Evolutionary conservation across 2,113 vertebrate genomes (phyloP), one percentile per base, ranked within the genome.

Genomic region (Microcebus tavaratra): DNA sequence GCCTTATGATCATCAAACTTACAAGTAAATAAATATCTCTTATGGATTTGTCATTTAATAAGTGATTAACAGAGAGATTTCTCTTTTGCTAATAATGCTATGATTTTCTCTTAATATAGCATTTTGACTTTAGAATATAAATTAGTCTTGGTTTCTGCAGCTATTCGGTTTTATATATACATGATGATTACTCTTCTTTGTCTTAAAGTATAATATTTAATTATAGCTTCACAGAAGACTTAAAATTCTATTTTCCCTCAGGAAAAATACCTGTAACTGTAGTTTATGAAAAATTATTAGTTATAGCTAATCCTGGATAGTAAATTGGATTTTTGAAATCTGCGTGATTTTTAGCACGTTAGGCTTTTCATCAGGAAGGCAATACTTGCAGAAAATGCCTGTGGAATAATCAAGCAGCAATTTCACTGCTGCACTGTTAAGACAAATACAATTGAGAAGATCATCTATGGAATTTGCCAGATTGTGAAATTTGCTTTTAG

Each of bases 161-260:
- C 78, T 85, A 68, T 88, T 68, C 70, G 31, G 17, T 59, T 14
- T 78, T 84, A 53, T 85, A 63, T 10, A 86, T 39, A 83, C 21
- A 3, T 45, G 61, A 3, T 45, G 61, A 94, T 83, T 81, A 79
- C 75, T 82, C 86, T 96, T 75, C 83, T 96, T 87, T 96, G 96
- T 97, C 84, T 96, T 85, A 91, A 93, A 96, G 95, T n/a, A 68
- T 72, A 88, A 91, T 90, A 97, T 95, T 97, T 94, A 96, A 98
- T 92, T 93, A 96, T 39, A 85, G 63, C 48, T 89, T 83, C 55
- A 61, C 55, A 67, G 10, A 92, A 88, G 63, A 88, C 68, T 95
- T 94, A 94, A 96, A 97, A 61, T 93, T 93, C 68, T 45, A 68
- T 75, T 92, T 91, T 88, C 67, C 61, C 78, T 57, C 72, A 50